These are phyloP conservation scores for Pitangus sulphuratus DNA, from an alignment of 2,797 vertebrate genomes.

Conservation along the genomic window DNA sequence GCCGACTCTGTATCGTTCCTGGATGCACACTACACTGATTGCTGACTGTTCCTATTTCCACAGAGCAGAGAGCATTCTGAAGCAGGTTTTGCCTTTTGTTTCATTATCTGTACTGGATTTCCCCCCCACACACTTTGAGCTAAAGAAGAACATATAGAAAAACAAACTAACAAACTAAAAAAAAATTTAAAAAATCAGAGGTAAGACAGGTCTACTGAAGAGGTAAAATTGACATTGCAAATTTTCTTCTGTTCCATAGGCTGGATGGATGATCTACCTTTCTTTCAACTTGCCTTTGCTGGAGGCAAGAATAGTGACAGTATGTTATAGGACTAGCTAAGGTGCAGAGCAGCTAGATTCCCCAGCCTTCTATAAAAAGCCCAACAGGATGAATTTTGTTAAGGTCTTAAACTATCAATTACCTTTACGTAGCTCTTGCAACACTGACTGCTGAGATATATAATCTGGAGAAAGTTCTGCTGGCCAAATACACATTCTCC, in stretches of 20 bases:
- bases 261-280: conserved; percentile 53
- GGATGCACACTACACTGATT: not conserved
- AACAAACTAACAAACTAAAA: not conserved
- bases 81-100: not conserved
- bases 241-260: conserved; percentile 11
- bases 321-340: conserved; percentile 22
- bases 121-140: not conserved
- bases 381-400: conserved; percentile 59
- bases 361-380: conserved; percentile 45
- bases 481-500: conserved; percentile 22
- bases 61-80: not conserved
- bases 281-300: conserved; percentile 62
- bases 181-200: not conserved
- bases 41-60: not conserved
- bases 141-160: not conserved
- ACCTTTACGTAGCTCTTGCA: conserved; percentile 43
- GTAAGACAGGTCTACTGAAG: conserved; percentile 8
- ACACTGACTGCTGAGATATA: conserved; percentile 23
- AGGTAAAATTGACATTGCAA: not conserved
- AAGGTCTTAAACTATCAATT: conserved; percentile 52
- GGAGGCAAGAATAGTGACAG: conserved; percentile 47
- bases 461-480: conserved; percentile 26
- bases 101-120: not conserved
- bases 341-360: conserved; percentile 52
- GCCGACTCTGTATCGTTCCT: not conserved